Percentiles rank a stretch among this genome's conserved stretches.
Conservation (phyloP, 1,140 invertebrate species). For the Zaprionus vittiger region DNA sequence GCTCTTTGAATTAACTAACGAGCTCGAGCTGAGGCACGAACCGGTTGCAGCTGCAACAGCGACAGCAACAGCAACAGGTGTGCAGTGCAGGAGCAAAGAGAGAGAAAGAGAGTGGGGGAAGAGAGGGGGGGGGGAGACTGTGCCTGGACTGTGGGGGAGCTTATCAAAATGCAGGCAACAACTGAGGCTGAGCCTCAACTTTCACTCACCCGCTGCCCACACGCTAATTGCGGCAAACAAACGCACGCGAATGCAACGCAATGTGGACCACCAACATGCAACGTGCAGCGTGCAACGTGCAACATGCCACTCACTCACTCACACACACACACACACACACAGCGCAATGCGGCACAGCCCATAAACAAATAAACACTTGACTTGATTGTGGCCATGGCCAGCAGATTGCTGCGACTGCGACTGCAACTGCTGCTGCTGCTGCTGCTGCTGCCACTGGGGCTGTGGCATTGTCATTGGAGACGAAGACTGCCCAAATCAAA, state of each 20-base stretch:
- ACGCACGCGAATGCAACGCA: constrained; percentile 52
- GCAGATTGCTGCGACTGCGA: constrained; percentile 21
- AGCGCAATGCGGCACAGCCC: constrained; percentile 33
- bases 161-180: constrained; percentile 52
- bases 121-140: neutral
- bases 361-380: constrained; percentile 81
- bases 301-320: constrained; percentile 46
- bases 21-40: constrained; percentile 50
- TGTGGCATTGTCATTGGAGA: constrained; percentile 63
- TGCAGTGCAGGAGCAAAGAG: constrained; percentile 28
- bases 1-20: constrained; percentile 79
- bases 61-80: constrained; percentile 55
- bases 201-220: constrained; percentile 55
- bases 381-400: constrained; percentile 66
- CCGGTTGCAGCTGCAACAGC: constrained; percentile 63
- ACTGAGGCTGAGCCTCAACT: constrained; percentile 30
- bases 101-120: neutral
- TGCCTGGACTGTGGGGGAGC: constrained; percentile 47
- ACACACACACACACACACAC: neutral
- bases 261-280: constrained; percentile 65
- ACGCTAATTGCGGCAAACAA: constrained; percentile 62
- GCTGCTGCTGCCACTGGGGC: constrained; percentile 2
- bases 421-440: neutral
- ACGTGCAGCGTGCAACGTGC: constrained; percentile 32
- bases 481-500: constrained; percentile 56